Percentiles rank a stretch among this genome's conserved stretches.
Evolutionary conservation across 2,113 vertebrate genomes (phyloP).

Genomic region (Anoura caudifer): DNA sequence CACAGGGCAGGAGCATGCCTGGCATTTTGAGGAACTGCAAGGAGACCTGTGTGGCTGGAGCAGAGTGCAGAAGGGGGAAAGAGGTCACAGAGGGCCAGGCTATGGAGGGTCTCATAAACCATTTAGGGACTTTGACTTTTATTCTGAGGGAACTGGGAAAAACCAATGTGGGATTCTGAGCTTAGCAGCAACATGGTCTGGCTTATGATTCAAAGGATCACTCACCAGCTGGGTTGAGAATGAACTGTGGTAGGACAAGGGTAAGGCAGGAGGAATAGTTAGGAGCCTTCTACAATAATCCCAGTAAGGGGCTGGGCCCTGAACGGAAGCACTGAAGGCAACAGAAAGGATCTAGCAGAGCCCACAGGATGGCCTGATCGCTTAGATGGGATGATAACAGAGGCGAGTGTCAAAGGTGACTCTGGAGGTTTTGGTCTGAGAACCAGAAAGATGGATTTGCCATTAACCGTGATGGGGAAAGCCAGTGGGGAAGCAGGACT

Average conservation of each 20-base stretch:
- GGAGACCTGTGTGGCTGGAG: background rate
- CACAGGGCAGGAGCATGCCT: too few relatives aligned
- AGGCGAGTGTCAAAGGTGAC: background rate
- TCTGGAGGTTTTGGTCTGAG: background rate
- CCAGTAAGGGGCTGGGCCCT: background rate
- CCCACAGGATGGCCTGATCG: background rate
- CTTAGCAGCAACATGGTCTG: background rate
- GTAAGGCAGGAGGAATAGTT: background rate
- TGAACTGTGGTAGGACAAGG: background rate
- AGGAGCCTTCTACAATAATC: background rate
- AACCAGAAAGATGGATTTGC: background rate
- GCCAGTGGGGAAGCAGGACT: background rate
- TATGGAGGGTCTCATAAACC: background rate
- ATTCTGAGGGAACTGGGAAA: background rate
- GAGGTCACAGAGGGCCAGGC: background rate
- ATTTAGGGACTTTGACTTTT: background rate
- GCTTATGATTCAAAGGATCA: background rate
- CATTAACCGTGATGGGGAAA: background rate
- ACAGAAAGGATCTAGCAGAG: background rate
- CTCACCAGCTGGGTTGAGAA: background rate
- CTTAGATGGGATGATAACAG: background rate
- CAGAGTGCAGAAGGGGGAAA: background rate
- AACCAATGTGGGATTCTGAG: background rate
- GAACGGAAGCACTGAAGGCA: background rate
- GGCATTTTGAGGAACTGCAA: background rate